Base-by-base conservation (phyloP, 2,888 invertebrate genomes). In the Capitulum mitella region DNA sequence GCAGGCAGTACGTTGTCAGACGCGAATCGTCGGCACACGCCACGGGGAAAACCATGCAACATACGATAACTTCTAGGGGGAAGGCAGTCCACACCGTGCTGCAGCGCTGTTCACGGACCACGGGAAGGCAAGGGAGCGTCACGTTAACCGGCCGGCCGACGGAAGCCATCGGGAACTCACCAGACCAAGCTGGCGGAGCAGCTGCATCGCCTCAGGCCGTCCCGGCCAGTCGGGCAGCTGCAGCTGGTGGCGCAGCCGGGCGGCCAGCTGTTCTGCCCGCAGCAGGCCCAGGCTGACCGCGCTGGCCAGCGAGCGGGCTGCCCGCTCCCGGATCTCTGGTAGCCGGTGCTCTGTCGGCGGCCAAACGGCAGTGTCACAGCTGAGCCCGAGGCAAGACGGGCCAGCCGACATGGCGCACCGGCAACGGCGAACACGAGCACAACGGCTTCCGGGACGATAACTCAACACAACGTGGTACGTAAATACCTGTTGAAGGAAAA, bases 221-320 rank as follows among this genome's bases (percentile, higher is more conserved):
- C 70, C 70, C 8, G 22, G 22, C 70, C 70, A 70, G 70, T 37
- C 70, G 70, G 70, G 70, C 70, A 70, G 37, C 26, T 22, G 37
- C 29, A 70, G 40, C 37, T n/a, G 70, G 26, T 12, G 16, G 70
- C 70, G 70, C 37, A 70, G 70, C 26, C 70, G 37, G 26, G 5
- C 70, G 37, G 26, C 70, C 70, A 70, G 70, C 70, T 70, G 70
- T 2, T 26, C 26, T 8, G 40, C 22, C 26, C 40, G 70, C 70
- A 70, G 70, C 22, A 70, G 70, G 29, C 70, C 70, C 40, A 70
- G 70, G 19, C 19, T 22, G 70, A 70, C 37, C 26, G 70, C 70
- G n/a, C 70, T 70, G 37, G 37, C 37, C 70, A 70, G 70, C 26
- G 70, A 70, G 70, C 22, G 40, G 40, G 70, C 70, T 8, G 70